Evolutionary conservation across 2,797 vertebrate species (phyloP).

Genomic region (Onychomys arenicola): DNA sequence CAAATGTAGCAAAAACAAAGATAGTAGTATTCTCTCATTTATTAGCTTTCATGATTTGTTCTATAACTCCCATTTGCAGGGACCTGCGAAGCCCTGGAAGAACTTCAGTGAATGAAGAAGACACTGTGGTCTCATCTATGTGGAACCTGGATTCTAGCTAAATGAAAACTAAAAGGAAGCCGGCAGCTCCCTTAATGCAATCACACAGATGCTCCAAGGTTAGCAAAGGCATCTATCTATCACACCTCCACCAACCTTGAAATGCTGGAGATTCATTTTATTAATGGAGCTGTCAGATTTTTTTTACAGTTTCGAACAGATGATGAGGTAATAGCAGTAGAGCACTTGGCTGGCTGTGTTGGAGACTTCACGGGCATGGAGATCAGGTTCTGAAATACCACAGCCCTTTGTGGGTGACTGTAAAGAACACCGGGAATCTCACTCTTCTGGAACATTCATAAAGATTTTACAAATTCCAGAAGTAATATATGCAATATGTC

Average conservation of each 20-base stretch:
- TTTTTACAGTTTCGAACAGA: constrained; percentile 33
- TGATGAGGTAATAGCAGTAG: constrained; percentile 53
- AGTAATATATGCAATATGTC: background rate
- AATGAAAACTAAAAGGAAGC: constrained; percentile 27
- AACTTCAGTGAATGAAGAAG: background rate
- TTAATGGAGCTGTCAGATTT: constrained; percentile 74
- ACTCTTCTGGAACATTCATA: background rate
- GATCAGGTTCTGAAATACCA: constrained; percentile 30
- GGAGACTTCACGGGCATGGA: constrained; percentile 17
- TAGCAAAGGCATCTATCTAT: constrained; percentile 30
- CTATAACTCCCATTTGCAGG: background rate
- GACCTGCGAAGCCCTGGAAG: background rate
- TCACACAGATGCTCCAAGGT: constrained; percentile 23
- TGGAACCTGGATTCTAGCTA: background rate
- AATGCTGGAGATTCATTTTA: constrained; percentile 56
- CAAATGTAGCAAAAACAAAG: background rate
- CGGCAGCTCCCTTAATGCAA: background rate
- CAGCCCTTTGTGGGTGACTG: background rate
- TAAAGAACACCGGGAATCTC: background rate
- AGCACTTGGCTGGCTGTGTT: constrained; percentile 21
- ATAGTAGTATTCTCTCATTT: background rate
- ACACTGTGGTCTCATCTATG: background rate
- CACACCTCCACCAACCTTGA: constrained; percentile 32
- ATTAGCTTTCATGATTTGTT: background rate
- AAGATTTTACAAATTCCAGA: constrained; percentile 3